These are phyloP conservation scores for Cantharis nigra DNA, from an alignment of 2,888 invertebrate genomes.

Conservation along the genomic window DNA sequence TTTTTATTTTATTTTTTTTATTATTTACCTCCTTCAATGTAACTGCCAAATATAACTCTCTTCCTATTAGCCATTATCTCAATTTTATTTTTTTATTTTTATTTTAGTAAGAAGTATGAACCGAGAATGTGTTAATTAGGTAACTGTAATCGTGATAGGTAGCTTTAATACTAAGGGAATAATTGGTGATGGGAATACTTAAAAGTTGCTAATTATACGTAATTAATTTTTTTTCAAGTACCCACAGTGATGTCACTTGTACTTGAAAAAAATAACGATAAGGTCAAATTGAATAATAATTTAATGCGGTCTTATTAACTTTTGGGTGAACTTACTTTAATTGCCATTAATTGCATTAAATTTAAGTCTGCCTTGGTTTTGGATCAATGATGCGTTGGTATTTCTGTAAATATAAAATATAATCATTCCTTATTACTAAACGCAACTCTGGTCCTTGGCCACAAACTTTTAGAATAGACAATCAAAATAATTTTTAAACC, in stretches of 20 bases:
- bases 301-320: not conserved
- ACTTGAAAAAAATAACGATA: slow-evolving; percentile 13
- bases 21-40: not conserved
- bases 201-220: slow-evolving; percentile 1
- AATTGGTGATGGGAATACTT: slow-evolving; percentile 20
- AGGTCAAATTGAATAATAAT: not conserved
- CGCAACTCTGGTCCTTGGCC: slow-evolving; percentile 49
- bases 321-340: slow-evolving; percentile 8
- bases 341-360: slow-evolving; percentile 2
- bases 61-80: not conserved
- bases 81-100: not conserved
- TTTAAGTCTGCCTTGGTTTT: slow-evolving; percentile 40
- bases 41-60: not conserved
- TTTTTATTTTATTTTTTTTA: not conserved
- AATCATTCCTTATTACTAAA: slow-evolving; percentile 34
- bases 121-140: not conserved
- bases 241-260: not conserved
- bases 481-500: slow-evolving; percentile 2
- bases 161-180: slow-evolving; percentile 27
- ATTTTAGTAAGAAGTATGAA: not conserved
- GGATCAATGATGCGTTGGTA: slow-evolving; percentile 53
- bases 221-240: slow-evolving; percentile 19
- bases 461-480: slow-evolving; percentile 3
- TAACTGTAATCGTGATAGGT: slow-evolving; percentile 20
- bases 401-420: slow-evolving; percentile 37